A percentile compares a stretch with the other conserved stretches of the same genome.
Evolutionary conservation across 2,113 vertebrate genomes (phyloP).

Genomic region (Larimichthys crocea): DNA sequence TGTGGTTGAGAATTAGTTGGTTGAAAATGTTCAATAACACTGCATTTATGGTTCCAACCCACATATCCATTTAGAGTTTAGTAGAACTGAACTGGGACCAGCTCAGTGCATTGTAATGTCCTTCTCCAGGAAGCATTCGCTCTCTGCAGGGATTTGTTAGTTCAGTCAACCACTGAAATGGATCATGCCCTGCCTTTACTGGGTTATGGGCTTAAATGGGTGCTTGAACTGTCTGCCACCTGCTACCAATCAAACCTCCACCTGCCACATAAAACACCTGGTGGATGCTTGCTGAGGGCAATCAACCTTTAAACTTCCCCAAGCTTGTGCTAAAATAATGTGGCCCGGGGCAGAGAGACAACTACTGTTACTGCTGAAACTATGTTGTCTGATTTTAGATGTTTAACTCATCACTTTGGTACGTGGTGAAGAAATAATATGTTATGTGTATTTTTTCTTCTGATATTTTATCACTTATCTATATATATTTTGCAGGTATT

Average conservation of each 20-base stretch:
- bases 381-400: neutral
- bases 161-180: slow-evolving; percentile 26
- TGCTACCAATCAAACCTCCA: slow-evolving; percentile 75
- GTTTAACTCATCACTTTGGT: neutral
- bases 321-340: slow-evolving; percentile 49
- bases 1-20: neutral
- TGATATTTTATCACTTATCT: neutral
- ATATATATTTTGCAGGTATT: neutral
- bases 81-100: neutral
- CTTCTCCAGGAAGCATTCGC: neutral
- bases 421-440: neutral
- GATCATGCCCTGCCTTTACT: slow-evolving; percentile 11
- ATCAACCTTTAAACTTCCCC: slow-evolving; percentile 35
- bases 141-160: slow-evolving; percentile 10
- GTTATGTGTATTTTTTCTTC: neutral
- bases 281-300: slow-evolving; percentile 51
- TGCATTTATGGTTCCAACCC: neutral
- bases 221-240: slow-evolving; percentile 62
- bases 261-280: slow-evolving; percentile 75
- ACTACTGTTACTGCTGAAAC: slow-evolving; percentile 25
- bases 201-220: slow-evolving; percentile 29
- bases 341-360: slow-evolving; percentile 40
- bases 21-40: neutral
- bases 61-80: neutral
- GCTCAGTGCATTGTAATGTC: neutral